Base-by-base conservation (phyloP, 2,797 vertebrate species). In the Poeciliopsis turneri region DNA sequence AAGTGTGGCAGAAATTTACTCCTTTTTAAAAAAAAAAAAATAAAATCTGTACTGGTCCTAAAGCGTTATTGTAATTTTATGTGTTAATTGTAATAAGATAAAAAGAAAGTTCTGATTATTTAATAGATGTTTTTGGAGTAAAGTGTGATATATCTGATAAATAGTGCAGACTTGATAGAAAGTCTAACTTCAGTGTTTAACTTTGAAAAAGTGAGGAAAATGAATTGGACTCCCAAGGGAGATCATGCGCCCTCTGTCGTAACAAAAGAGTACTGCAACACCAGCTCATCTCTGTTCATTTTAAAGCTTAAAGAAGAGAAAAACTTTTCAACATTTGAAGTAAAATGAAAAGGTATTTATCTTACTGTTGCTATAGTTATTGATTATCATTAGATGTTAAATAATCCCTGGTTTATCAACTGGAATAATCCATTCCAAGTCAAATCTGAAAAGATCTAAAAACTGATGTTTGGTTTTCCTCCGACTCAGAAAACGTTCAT, bases 181-280 rank as follows among this genome's bases (percentile, higher is more conserved):
- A 68, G 49, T 10, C 41, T 5, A 25, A 30, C 43, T 74, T 74
- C 4, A 59, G 25, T 77, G 20, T 51, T 43, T 43, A 30, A 23
- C 5, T 2, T 25, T 43, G 43, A 13, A 43, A 3, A 33, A 36
- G 30, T 46, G 5, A 28, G 47, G 30, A 33, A 72, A 53, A 51
- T 30, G 28, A 46, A 61, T 5, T 6, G 25, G n/a, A 25, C 1
- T 28, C 39, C 41, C 2, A 18, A 16, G 2, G 0, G 20, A 66
- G 16, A 30, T 53, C 45, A 30, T 77, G 55, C 84, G 78, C 72
- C 78, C 66, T 73, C 82, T 87, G 72, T 20, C 75, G 79, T 18
- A 68, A 46, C 73, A 46, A 59, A 15, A 30, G 77, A 77, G 53
- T n/a, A 79, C 5, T 84, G 64, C 73, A 39, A 25, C 36, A 68